Base-by-base conservation (phyloP, 2,113 vertebrate genomes). In the Sapajus apella region DNA sequence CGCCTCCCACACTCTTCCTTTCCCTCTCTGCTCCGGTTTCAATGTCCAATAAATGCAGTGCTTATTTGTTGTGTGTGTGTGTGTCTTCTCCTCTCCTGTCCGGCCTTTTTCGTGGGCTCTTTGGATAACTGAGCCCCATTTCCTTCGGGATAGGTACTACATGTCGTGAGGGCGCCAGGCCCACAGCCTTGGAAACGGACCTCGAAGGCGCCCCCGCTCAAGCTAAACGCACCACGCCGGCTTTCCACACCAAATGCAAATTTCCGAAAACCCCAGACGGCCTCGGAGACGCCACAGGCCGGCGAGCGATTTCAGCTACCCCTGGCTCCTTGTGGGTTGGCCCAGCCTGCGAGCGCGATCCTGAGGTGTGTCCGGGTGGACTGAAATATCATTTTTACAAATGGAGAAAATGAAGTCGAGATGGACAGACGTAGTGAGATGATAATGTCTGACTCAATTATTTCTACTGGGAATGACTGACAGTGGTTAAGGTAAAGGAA, bases 371-470 rank as follows among this genome's bases (percentile, higher is more conserved):
- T 90, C 50, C 25, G 6, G 37, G 23, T 81, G 80, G 50, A 55
- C 87, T 76, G 83, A 91, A 91, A 58, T 76, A 84, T 93, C 45
- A 37, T 90, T 86, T 97, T 97, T 91, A 90, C 89, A 95, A 92
- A 91, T 73, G 32, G 35, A 90, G 56, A 94, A 87, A 92, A 95
- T 76, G 84, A 96, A 20, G 40, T 93, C 13, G 11, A 70, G 43
- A 84, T 52, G 35, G 73, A 91, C 92, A 94, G 30, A 37, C 86
- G 87, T 79, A 90, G 37, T 45, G 47, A 86, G 40, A 45, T 61
- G 86, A 84, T 61, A 55, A 58, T 77, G 66, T 84, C 70, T 45
- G 70, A 82, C 56, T 66, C 61, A 58, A 56, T 90, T 77, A 45
- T 94, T 94, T 92, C 61, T 73, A 55, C 73, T 52, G 88, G 76